Evolutionary conservation across 2,888 invertebrate genomes (phyloP), one percentile per base, ranked within the genome.

Genomic region (Esperia sulphurella): DNA sequence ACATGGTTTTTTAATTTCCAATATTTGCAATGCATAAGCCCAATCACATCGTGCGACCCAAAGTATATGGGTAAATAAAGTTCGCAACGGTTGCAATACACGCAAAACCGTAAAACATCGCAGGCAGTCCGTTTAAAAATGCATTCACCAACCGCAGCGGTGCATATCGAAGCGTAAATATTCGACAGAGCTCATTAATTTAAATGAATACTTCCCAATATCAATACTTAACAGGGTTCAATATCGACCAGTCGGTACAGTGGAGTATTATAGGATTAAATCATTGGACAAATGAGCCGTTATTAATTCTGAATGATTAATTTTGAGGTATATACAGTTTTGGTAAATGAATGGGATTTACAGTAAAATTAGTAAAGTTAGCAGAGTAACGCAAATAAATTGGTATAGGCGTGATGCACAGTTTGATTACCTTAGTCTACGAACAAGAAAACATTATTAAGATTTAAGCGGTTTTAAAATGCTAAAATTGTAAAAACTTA

Each of bases 261-360:
- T 41, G 50, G 53, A 54, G 50, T 58, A 59, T 56, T 40, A 59
- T 51, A 51, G 63, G 65, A 67, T 67, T 69, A 74, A 59, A 60
- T 57, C 59, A 41, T 14, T 21, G 12, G 62, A 64, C 65, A 71
- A 74, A 74, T 68, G 66, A 66, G 63, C 46, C 59, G 59, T 65
- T 68, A 74, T 72, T 72, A 71, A 74, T 75, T 66, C 63, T 59
- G 54, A 63, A 68, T 67, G 61, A 74, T 68, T 62, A 63, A 68
- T 65, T 61, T 55, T 50, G 53, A 45, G 57, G 53, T 43, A 58
- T 42, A 41, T 21, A 21, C n/a, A 5, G 21, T 5, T 21, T 55
- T 59, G 61, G 58, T 59, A 65, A 48, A 49, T 49, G 53, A 43
- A 37, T n/a, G 39, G 46, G 46, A 45, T 51, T 52, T 40, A 44